phyloP scores from a whole-genome alignment of 2,113 vertebrate species.

The Pangasianodon gigas region DNA sequence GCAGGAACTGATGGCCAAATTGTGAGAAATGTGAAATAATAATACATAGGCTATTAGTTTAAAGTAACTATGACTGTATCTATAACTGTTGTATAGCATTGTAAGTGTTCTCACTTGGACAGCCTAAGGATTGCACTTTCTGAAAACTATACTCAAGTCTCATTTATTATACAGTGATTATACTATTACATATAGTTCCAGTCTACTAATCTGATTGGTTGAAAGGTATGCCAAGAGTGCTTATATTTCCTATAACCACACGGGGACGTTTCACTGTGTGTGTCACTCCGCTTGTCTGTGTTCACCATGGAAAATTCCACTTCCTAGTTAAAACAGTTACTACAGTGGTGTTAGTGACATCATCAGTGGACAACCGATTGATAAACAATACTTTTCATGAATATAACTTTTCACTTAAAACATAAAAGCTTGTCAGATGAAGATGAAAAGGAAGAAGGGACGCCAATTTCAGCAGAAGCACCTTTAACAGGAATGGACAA shows the following conservation, averaged over 20 bases:
- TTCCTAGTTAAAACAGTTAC: neutral
- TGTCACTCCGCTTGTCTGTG: neutral
- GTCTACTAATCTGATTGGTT: neutral
- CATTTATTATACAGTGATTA: neutral
- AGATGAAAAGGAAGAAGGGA: no score
- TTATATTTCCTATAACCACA: neutral
- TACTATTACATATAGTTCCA: neutral
- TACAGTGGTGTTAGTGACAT: neutral
- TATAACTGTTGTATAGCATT: neutral
- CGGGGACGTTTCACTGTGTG: neutral
- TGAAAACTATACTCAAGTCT: neutral
- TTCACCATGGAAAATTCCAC: neutral
- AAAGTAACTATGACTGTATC: neutral
- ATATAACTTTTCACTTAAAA: no score
- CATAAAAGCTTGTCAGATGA: no score
- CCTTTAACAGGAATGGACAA: no score
- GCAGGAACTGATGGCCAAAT: neutral
- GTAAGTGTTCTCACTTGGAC: neutral
- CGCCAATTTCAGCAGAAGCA: no score
- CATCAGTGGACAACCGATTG: neutral
- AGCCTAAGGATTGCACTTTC: neutral
- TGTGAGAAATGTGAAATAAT: neutral
- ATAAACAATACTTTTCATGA: neutral
- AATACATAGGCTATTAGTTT: neutral
- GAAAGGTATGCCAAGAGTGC: neutral